phyloP scores from a whole-genome alignment of 2,888 invertebrate species.

The Physocephala rufipes region DNA sequence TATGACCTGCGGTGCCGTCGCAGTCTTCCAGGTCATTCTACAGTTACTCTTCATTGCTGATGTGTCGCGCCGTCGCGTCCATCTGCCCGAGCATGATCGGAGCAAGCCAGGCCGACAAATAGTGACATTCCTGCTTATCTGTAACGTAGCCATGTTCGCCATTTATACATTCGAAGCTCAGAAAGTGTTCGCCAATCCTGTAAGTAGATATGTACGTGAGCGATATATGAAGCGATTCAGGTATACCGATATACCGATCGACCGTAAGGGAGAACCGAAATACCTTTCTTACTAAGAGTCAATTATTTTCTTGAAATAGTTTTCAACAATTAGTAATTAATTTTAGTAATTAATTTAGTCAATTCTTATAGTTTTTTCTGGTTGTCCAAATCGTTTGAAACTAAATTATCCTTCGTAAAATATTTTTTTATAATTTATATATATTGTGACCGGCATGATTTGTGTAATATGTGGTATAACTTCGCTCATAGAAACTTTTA shows the following conservation, averaged over 20 bases:
- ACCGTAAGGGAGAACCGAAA: neutral
- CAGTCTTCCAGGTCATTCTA: constrained; percentile 90
- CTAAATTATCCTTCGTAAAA: neutral
- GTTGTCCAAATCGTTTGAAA: neutral
- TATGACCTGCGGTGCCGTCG: constrained; percentile 87
- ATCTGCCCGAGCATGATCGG: constrained; percentile 90
- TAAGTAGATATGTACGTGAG: constrained; percentile 67
- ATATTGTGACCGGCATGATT: constrained; percentile 11
- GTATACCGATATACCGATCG: constrained; percentile 49
- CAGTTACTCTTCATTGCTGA: constrained; percentile 94
- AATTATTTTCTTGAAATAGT: neutral
- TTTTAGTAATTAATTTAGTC: too few relatives aligned
- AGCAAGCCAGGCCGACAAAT: constrained; percentile 95
- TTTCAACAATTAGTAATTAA: neutral
- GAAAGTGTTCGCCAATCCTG: constrained; percentile 92
- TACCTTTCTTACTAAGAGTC: neutral
- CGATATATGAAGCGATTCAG: constrained; percentile 59
- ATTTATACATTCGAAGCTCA: constrained; percentile 95
- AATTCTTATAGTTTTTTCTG: too few relatives aligned
- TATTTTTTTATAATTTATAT: neutral
- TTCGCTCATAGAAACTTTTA: neutral
- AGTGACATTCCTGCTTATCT: constrained; percentile 93
- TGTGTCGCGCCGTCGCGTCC: constrained; percentile 89
- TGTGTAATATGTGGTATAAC: neutral
- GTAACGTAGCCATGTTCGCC: constrained; percentile 96